Evolutionary conservation across 2,888 invertebrate species (phyloP).

Genomic region (Cephalotes varians): DNA sequence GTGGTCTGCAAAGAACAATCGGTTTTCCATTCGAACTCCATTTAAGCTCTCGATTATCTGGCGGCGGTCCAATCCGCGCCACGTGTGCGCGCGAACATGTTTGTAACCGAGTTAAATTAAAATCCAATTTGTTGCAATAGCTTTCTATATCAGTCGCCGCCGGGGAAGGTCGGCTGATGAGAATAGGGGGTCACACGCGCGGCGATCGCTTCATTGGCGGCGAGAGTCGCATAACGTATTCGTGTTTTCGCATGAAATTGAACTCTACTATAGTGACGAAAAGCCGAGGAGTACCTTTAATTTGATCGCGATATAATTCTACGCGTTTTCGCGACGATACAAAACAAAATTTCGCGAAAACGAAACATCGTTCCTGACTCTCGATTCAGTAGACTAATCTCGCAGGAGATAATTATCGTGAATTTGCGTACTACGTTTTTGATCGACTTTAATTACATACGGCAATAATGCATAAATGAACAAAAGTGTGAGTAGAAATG

Average conservation of each 20-base stretch:
- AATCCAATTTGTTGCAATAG: constrained; percentile 74
- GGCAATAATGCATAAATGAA: not conserved
- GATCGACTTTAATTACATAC: constrained; percentile 25
- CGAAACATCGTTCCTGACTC: no score
- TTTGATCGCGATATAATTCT: not conserved
- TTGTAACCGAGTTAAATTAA: constrained; percentile 72
- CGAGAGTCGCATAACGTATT: constrained; percentile 25
- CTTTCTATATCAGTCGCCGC: constrained; percentile 53
- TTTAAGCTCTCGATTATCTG: constrained; percentile 65
- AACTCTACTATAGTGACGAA: not conserved
- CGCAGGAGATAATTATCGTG: constrained; percentile 9
- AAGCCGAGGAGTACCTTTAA: constrained; percentile 1
- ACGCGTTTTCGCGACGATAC: not conserved
- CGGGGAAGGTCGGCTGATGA: constrained; percentile 37
- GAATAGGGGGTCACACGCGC: constrained; percentile 36
- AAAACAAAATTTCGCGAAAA: not conserved
- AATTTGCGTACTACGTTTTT: constrained; percentile 1
- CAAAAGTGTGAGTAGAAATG: not conserved
- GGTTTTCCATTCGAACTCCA: constrained; percentile 62
- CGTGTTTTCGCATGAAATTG: constrained; percentile 4
- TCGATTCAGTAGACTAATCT: not conserved
- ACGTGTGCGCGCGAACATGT: constrained; percentile 50
- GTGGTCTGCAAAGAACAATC: constrained; percentile 53
- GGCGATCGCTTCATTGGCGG: constrained; percentile 34
- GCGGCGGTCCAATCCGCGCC: constrained; percentile 34